These are phyloP conservation scores for Xestia c-nigrum DNA, from an alignment of 2,888 invertebrate genomes.

Conservation along the genomic window DNA sequence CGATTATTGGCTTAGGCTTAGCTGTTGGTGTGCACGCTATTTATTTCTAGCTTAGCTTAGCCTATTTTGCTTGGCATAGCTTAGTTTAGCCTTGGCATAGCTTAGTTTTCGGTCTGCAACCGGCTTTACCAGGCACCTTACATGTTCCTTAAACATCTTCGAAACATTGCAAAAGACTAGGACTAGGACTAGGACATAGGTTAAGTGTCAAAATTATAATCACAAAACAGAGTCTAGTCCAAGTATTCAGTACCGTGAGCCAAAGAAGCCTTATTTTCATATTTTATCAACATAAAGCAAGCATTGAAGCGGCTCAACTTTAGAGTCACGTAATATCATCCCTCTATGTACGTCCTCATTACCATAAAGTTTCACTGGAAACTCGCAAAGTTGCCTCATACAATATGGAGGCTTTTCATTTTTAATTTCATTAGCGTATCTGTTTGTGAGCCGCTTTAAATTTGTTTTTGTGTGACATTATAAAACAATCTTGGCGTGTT, in stretches of 20 bases:
- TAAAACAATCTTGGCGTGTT: conserved; percentile 8
- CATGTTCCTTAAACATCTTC: neutral
- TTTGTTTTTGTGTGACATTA: conserved; percentile 22
- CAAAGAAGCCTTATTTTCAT: conserved; percentile 36
- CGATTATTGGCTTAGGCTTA: too few species aligned
- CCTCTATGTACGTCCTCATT: conserved; percentile 49
- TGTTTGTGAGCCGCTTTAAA: conserved; percentile 36
- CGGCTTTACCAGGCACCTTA: too few species aligned
- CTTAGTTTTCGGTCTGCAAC: too few species aligned
- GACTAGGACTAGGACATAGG: too few species aligned
- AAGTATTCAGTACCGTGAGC: neutral
- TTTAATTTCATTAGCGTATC: conserved; percentile 54
- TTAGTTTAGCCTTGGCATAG: too few species aligned
- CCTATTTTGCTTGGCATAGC: too few species aligned
- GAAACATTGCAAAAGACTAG: neutral
- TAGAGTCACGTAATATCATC: conserved; percentile 45
- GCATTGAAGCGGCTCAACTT: conserved; percentile 35
- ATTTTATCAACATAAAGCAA: conserved; percentile 27
- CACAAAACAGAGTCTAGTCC: neutral
- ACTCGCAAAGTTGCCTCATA: conserved; percentile 49
- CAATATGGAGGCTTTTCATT: conserved; percentile 38
- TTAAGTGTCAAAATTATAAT: neutral
- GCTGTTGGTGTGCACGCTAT: too few species aligned
- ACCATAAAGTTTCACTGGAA: conserved; percentile 59
- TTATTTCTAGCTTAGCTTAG: too few species aligned